Base-by-base conservation (phyloP, 2,888 invertebrate species). In the Ormia ochracea region DNA sequence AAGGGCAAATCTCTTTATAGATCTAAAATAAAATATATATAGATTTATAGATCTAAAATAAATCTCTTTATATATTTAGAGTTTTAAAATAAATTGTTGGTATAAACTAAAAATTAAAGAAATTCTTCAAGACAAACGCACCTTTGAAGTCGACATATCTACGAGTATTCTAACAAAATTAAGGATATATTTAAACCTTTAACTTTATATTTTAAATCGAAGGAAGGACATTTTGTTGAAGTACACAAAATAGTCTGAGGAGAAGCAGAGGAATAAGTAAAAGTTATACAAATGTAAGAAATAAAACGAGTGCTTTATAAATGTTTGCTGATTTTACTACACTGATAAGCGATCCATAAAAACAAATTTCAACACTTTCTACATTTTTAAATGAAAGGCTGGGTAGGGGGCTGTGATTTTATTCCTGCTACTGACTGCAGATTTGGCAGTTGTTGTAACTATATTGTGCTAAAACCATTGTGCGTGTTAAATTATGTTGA, bases 311-410 rank as follows among this genome's bases (percentile, higher is more conserved):
- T 61, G 59, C 56, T 72, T 43, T 63, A 52, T 59, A 79, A 79
- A 79, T 79, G 70, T 80, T 80, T 76, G 80, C 76, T 80, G 80
- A 80, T 80, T 76, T 68, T 58, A 56, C 43, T 68, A 28, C 72
- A 56, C 63, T 80, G 80, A 80, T 80, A 80, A 80, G 26, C 26
- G 45, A 48, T 38, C 50, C 41, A 58, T 23, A 70, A n/a, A n/a
- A 76, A 73, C 72, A 80, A 80, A 80, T 75, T 76, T 80, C 36
- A 73, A 80, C 80, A 80, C 80, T 80, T 76, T 72, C 68, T 56
- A 48, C 5, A 26, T 38, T 56, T 68, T 14, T 36, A 28, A 21
- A 41, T 43, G 66, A 75, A 73, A 58, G 80, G 80, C 72, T 70
- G 41, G 21, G 28, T 23, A 14, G 17, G 26, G 26, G 28, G 19